Evolutionary conservation across 2,113 vertebrate species (phyloP).

Genomic region (Sialia sialis): DNA sequence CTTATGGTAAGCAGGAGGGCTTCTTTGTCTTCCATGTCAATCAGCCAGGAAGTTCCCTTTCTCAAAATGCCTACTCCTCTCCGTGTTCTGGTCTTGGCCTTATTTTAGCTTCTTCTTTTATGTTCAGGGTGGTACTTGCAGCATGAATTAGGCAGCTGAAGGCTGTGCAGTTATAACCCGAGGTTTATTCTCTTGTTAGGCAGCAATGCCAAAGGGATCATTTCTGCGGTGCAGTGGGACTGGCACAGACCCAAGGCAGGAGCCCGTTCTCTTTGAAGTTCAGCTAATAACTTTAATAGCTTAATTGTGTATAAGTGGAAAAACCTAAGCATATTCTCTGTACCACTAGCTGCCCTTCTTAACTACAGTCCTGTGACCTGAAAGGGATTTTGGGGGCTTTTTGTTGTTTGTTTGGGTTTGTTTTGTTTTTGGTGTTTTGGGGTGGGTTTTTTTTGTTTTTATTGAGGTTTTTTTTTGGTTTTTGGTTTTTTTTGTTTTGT

Average conservation of each 20-base stretch:
- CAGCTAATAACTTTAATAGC: neutral
- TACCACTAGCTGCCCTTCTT: neutral
- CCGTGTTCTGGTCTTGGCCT: neutral
- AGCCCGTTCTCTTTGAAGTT: neutral
- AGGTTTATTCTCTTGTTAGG: neutral
- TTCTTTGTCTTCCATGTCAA: neutral
- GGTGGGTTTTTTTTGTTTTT: too few relatives aligned
- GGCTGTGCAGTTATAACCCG: accelerated
- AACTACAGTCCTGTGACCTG: neutral
- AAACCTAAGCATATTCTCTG: neutral
- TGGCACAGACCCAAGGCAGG: neutral
- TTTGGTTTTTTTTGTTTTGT: neutral
- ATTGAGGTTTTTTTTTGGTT: too few relatives aligned
- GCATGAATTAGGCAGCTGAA: neutral
- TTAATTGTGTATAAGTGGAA: neutral
- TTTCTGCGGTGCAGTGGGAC: accelerated
- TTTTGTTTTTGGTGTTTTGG: too few relatives aligned
- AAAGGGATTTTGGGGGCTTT: neutral
- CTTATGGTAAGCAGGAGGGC: neutral
- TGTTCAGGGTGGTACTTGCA: neutral
- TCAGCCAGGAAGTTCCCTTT: neutral
- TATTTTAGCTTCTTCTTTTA: too few relatives aligned
- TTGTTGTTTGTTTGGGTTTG: neutral
- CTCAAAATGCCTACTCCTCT: neutral
- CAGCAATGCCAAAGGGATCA: neutral